Evolutionary conservation across 35 echinoderm and acorn worm genomes (phyloP).

Genomic region (Anneissia japonica): DNA sequence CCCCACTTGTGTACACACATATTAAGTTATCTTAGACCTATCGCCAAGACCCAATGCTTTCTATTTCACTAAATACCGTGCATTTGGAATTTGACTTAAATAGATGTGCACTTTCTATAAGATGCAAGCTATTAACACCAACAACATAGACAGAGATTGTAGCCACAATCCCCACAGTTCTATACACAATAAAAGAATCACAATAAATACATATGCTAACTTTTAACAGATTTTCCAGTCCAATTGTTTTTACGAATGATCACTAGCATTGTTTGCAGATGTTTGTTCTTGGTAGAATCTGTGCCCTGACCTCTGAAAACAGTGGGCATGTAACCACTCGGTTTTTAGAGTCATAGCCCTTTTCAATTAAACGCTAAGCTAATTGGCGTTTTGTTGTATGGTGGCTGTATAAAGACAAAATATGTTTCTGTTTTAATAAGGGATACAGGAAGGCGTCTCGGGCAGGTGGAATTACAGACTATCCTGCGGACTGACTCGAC

Average conservation of each 20-base stretch:
- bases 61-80: neutral
- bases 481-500: neutral
- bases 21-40: too few species aligned
- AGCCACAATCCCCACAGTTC: neutral
- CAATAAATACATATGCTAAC: neutral
- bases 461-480: constrained; percentile 1
- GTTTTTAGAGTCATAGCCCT: neutral
- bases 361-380: neutral
- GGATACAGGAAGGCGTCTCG: neutral
- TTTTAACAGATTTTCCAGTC: neutral
- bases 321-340: neutral
- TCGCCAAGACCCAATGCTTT: too few species aligned
- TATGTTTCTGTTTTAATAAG: constrained; percentile 2
- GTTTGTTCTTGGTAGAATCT: neutral
- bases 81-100: neutral
- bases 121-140: neutral
- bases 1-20: too few species aligned
- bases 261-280: neutral
- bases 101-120: neutral
- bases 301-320: neutral
- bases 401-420: neutral
- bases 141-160: neutral
- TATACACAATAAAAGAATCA: neutral
- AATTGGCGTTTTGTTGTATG: neutral
- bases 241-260: neutral